Evolutionary conservation across 2,888 invertebrate genomes (phyloP).

Genomic region (Andrena chrysosceles): DNA sequence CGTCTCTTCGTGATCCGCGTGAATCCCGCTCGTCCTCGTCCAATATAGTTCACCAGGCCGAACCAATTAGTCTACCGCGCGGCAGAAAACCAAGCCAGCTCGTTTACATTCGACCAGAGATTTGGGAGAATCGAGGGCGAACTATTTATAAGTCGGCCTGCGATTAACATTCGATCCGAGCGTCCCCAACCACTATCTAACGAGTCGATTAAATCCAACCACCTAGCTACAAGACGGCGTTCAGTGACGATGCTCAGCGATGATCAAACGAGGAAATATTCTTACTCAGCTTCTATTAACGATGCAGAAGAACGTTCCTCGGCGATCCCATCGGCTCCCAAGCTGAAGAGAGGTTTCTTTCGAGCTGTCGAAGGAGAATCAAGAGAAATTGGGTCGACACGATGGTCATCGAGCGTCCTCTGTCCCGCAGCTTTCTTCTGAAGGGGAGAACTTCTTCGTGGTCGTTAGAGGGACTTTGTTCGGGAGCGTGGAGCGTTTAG

Average conservation of each 20-base stretch:
- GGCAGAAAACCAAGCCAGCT: conserved; percentile 32
- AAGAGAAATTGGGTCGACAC: conserved; percentile 27
- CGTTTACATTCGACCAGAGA: conserved; percentile 46
- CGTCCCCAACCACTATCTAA: conserved; percentile 16
- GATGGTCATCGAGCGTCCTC: conserved; percentile 24
- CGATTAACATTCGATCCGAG: conserved; percentile 48
- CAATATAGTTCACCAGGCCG: conserved; percentile 45
- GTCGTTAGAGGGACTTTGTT: conserved; percentile 15
- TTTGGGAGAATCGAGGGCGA: conserved; percentile 13
- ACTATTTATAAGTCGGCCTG: conserved; percentile 48
- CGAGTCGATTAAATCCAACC: conserved; percentile 26
- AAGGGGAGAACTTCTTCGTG: conserved; percentile 14
- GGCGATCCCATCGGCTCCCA: neutral
- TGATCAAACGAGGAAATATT: conserved; percentile 19
- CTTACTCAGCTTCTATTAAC: conserved; percentile 16
- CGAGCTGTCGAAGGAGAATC: neutral
- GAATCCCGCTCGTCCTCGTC: conserved; percentile 14
- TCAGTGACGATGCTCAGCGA: neutral
- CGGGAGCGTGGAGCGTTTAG: conserved; percentile 15
- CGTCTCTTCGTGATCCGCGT: conserved; percentile 23
- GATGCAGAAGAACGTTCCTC: neutral
- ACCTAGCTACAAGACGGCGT: neutral
- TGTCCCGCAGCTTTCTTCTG: neutral
- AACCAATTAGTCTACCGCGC: conserved; percentile 43
- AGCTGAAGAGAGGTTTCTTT: neutral